Evolutionary conservation across 2,888 invertebrate species (phyloP), one percentile per base, ranked within the genome.

Genomic region (Drosophila rellima): DNA sequence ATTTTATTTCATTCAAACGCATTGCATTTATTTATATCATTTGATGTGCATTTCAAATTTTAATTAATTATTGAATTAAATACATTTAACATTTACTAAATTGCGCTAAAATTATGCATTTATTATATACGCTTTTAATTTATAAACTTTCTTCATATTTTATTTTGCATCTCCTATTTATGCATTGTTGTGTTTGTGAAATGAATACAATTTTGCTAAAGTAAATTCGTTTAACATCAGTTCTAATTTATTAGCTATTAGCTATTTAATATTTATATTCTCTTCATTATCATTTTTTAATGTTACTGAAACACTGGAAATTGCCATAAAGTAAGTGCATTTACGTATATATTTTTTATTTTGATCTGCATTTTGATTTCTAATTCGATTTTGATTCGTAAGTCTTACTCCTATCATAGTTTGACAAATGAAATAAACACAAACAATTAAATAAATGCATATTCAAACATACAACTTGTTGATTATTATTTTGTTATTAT

Each of bases 211-310:
- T 88, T 88, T 89, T 56, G 70, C 80, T 91, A 91, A 91, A 91
- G 91, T 91, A 91, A 91, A 91, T 91, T 91, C 91, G 91, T 91
- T 89, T 80, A 87, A 86, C 90, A 83, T 87, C 90, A 91, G 91
- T 91, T 91, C 91, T 89, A 90, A 81, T 80, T 72, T 62, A 55
- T 76, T 76, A 73, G 59, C 72, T 62, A 55, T 76, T 76, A 73
- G 59, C 72, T 88, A 77, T 71, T 78, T 68, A 62, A 70, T 35
- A 35, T 35, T 35, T 2, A n/a, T 35, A n/a, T 63, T 65, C 7
- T 62, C 18, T 23, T 39, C 42, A 17, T 64, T 44, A 35, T 39
- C 48, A 35, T 26, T 47, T 23, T 59, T 63, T 66, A 5, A 47
- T 61, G 15, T 56, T 68, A 57, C 57, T 84, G 74, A 83, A 82